A percentile compares a stretch with the other conserved stretches of the same genome.
phyloP scores from a whole-genome alignment of 2,888 invertebrate genomes.

The Helobdella robusta region DNA sequence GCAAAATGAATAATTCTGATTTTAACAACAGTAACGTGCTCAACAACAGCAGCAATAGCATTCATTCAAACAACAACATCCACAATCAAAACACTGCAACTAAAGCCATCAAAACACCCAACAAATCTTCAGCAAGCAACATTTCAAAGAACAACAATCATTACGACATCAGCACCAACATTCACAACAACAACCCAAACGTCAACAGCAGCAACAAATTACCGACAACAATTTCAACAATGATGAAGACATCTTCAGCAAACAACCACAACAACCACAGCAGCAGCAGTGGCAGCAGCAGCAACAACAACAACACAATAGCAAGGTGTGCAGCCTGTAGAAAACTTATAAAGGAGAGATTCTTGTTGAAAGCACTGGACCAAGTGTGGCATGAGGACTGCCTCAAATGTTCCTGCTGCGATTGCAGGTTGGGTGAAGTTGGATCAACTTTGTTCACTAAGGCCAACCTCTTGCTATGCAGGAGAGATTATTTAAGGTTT shows the following conservation, averaged over 20 bases:
- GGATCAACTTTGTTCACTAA: slow-evolving; percentile 81
- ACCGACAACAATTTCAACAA: not conserved
- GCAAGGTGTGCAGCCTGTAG: slow-evolving; percentile 59
- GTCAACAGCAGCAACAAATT: slow-evolving; percentile 3
- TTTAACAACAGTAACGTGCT: no score
- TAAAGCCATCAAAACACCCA: no score
- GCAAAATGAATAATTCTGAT: no score
- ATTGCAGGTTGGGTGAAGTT: slow-evolving; percentile 80
- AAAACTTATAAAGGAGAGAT: slow-evolving; percentile 67
- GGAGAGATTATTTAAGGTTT: slow-evolving; percentile 80
- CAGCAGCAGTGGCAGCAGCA: slow-evolving; percentile 7
- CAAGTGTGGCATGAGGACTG: slow-evolving; percentile 90
- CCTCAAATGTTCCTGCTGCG: slow-evolving; percentile 75
- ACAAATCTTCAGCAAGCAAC: no score
- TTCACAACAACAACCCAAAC: not conserved
- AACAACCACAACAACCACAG: not conserved
- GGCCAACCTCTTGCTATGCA: slow-evolving; percentile 79
- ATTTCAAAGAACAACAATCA: slow-evolving; percentile 4
- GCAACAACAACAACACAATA: not conserved
- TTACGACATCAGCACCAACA: not conserved
- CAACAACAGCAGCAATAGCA: no score
- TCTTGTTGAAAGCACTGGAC: slow-evolving; percentile 71
- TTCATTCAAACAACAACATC: no score
- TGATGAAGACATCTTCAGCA: not conserved
- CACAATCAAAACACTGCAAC: no score